These are phyloP conservation scores for Paratrypauchen microcephalus DNA, from an alignment of 2,797 vertebrate genomes.

Conservation along the genomic window DNA sequence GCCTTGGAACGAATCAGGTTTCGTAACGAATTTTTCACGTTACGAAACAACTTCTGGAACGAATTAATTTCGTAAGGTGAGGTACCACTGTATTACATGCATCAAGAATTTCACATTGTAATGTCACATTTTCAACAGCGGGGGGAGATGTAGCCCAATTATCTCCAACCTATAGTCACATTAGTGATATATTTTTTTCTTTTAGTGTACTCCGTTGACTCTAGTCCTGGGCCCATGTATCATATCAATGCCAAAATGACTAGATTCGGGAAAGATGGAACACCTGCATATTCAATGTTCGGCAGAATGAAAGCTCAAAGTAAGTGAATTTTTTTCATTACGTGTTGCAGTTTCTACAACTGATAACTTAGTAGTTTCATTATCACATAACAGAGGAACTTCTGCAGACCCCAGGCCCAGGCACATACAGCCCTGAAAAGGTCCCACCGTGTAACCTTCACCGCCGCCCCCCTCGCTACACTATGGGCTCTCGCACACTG, in stretches of 20 bases:
- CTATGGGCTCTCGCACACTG: conserved; percentile 78
- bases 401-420: conserved; percentile 82
- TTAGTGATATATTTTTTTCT: not conserved
- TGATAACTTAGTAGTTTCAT: conserved; percentile 2
- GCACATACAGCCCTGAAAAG: conserved; percentile 83
- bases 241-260: conserved; percentile 82
- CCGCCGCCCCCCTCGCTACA: conserved; percentile 79
- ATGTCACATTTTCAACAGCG: conserved; percentile 32
- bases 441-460: conserved; percentile 70
- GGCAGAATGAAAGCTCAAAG: conserved; percentile 70
- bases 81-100: no score
- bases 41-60: no score
- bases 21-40: no score
- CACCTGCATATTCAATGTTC: conserved; percentile 84
- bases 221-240: conserved; percentile 85
- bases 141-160: conserved; percentile 44
- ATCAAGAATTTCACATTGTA: conserved; percentile 12
- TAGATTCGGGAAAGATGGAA: conserved; percentile 81
- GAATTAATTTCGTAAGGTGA: no score
- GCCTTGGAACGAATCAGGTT: no score
- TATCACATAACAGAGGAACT: conserved; percentile 51
- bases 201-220: conserved; percentile 75
- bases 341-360: conserved; percentile 37
- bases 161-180: not conserved
- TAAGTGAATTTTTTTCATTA: conserved; percentile 37